phyloP scores from a whole-genome alignment of 1,140 invertebrate genomes.

The Luehdorfia chinensis region DNA sequence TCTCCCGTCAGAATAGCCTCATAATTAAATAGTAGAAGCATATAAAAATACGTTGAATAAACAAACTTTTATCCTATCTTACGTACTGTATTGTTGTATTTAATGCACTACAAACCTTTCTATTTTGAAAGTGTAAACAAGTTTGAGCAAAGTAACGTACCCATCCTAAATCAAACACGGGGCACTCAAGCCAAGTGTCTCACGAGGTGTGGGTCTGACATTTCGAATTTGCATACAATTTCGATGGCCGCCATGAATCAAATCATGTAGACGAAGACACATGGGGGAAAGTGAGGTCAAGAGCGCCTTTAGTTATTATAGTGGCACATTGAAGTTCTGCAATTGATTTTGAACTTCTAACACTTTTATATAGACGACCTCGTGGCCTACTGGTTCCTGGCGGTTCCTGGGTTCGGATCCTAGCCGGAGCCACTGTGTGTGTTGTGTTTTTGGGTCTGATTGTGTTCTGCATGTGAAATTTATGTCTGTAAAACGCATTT shows the following conservation, averaged over 20 bases:
- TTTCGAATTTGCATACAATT: constrained; percentile 40
- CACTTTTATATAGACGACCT: background rate
- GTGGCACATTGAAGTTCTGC: constrained; percentile 4
- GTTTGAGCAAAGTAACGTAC: background rate
- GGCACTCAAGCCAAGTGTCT: constrained; percentile 11
- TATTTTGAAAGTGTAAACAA: constrained; percentile 4
- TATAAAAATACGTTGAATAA: no score
- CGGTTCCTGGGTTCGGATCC: no score
- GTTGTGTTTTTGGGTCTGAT: no score
- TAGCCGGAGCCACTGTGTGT: no score
- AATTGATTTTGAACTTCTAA: background rate
- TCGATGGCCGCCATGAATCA: constrained; percentile 22
- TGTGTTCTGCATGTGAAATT: no score
- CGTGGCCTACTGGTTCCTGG: no score
- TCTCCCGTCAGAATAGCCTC: no score
- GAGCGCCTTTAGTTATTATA: constrained; percentile 2
- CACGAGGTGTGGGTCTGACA: constrained; percentile 15
- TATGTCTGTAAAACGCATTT: no score
- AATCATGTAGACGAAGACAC: constrained; percentile 19
- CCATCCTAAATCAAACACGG: constrained; percentile 12
- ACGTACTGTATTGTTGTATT: no score
- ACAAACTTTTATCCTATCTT: no score
- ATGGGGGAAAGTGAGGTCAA: constrained; percentile 24
- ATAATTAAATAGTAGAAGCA: no score
- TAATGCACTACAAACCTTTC: background rate